Base-by-base conservation (phyloP, 2,888 invertebrate species). In the Orthosia cruda region DNA sequence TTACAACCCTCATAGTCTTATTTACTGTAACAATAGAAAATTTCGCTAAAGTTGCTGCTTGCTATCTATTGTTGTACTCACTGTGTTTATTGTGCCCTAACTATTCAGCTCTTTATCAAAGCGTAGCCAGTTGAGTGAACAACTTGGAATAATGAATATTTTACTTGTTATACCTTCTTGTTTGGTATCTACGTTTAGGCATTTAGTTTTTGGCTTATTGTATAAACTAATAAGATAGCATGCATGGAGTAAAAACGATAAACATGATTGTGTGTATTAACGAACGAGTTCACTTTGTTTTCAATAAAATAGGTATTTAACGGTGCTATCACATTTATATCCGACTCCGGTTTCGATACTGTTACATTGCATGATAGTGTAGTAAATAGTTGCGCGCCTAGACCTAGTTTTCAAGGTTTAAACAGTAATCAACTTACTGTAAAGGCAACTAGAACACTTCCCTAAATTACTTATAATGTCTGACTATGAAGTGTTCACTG, bases 1-100 rank as follows among this genome's bases (percentile, higher is more conserved):
- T 96, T 90, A 97, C 94, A 93, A 95, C 95, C 96, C 93, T 92
- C 96, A 96, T 96, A 96, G 94, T 96, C 95, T 94, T 94, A 96
- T 94, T 94, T 94, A 93, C 96, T 96, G 96, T 78, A 96, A 96
- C 94, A 95, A 96, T 89, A 93, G 85, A 94, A 90, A 94, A 81
- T 70, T 69, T 68, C 81, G 81, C 71, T 82, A n/a, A 76, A 75
- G 71, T 61, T 70, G 47, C 76, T 83, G 84, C 54, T 58, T 71
- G 57, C 65, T 84, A 75, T 67, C 70, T 77, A 52, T 85, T 72
- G 59, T 85, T 72, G 59, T 66, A 54, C 52, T 58, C 57, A 20
- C 54, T 62, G 47, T 82, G 64, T 65, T 65, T 67, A 71, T 68
- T 75, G 65, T 75, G 62, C 15, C 59, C 54, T 58, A 59, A 50